Evolutionary conservation across 1,140 invertebrate genomes (phyloP).

Genomic region (Leptopilina clavipes): DNA sequence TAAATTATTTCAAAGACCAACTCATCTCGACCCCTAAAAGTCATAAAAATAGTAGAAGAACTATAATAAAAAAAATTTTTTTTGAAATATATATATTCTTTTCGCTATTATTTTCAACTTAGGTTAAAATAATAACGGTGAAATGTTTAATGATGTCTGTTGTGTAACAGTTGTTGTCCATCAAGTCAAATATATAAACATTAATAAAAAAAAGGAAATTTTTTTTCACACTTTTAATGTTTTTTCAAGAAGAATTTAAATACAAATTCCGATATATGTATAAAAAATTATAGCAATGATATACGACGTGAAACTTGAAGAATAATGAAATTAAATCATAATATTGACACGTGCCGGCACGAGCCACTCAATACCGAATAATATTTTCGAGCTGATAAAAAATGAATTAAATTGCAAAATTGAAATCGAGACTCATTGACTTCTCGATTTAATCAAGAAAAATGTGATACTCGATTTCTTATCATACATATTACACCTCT

Average conservation of each 20-base stretch:
- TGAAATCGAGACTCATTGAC: constrained; percentile 6
- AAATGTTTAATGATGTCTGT: no score
- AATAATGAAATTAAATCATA: constrained; percentile 1
- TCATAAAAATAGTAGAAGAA: not conserved
- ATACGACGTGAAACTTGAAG: constrained; percentile 5
- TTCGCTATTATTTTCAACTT: constrained; percentile 1
- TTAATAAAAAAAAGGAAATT: no score
- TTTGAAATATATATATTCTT: not conserved
- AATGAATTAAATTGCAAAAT: not conserved
- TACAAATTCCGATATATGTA: not conserved
- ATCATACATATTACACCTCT: not conserved
- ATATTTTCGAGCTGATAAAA: constrained; percentile 40
- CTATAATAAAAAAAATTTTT: not conserved
- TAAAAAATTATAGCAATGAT: not conserved
- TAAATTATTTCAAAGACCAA: constrained; percentile 16
- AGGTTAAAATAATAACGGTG: not conserved
- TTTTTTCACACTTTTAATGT: no score
- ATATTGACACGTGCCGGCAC: constrained; percentile 9
- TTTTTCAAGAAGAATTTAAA: not conserved
- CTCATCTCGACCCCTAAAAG: not conserved
- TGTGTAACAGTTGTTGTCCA: no score
- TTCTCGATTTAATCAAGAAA: not conserved
- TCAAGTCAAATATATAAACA: no score
- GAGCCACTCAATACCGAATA: constrained; percentile 24
- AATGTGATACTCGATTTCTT: not conserved